These are phyloP conservation scores for Anas platyrhynchos DNA, from an alignment of 2,113 vertebrate species.

Conservation along the genomic window DNA sequence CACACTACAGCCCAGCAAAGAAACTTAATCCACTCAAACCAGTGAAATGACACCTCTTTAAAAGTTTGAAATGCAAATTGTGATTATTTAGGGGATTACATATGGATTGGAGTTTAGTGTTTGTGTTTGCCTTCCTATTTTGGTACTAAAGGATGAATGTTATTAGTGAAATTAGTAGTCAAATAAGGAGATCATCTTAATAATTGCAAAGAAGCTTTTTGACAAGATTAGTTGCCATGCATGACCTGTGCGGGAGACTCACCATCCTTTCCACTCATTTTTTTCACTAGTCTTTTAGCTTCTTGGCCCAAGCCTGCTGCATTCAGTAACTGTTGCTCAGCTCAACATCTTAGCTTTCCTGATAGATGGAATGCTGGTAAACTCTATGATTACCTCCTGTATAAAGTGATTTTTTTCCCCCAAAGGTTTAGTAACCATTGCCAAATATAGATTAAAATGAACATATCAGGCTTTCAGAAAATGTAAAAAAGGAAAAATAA, in stretches of 20 bases:
- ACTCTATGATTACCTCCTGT: accelerated
- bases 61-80: not conserved
- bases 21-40: not conserved
- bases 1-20: not conserved
- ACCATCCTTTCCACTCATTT: not conserved
- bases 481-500: not conserved
- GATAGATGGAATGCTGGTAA: not conserved
- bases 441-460: not conserved
- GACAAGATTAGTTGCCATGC: not conserved
- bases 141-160: not conserved
- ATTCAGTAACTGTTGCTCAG: not conserved
- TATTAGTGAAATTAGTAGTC: not conserved
- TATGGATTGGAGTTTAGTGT: not conserved
- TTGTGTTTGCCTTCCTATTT: not conserved
- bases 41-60: not conserved
- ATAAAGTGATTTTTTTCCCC: not conserved
- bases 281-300: not conserved
- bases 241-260: not conserved
- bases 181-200: not conserved
- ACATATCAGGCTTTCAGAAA: not conserved
- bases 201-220: not conserved
- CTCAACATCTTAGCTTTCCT: not conserved
- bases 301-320: accelerated
- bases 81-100: not conserved
- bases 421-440: not conserved